Conservation (phyloP, 2,113 vertebrate genomes). For the Epinephelus moara region DNA sequence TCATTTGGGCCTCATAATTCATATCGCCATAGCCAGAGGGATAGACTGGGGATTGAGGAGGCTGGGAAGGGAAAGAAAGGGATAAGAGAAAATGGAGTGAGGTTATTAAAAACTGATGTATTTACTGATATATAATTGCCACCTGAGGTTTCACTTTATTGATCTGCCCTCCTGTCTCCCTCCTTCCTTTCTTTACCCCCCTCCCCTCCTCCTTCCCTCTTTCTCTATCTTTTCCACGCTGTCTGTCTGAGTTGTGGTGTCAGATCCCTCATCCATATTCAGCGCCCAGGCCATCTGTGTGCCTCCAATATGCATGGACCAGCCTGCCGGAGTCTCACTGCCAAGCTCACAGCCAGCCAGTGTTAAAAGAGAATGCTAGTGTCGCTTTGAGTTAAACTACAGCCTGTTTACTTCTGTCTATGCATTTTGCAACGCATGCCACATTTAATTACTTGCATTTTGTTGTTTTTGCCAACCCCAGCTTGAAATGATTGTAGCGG, state of each 20-base stretch:
- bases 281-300: constrained; percentile 76
- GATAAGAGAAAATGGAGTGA: constrained; percentile 44
- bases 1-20: constrained; percentile 68
- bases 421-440: constrained; percentile 54
- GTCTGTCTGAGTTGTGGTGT: constrained; percentile 69
- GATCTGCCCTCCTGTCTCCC: constrained; percentile 34
- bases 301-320: constrained; percentile 79
- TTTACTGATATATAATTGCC: constrained; percentile 65
- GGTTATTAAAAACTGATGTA: constrained; percentile 61
- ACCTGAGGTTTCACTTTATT: constrained; percentile 63
- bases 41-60: constrained; percentile 27
- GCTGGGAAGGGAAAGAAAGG: constrained; percentile 11
- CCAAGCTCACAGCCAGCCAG: constrained; percentile 63
- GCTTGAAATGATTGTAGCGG: neutral
- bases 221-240: constrained; percentile 25
- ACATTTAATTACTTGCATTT: constrained; percentile 48
- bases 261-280: constrained; percentile 81
- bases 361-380: constrained; percentile 55
- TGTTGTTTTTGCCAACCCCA: constrained; percentile 38
- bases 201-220: neutral
- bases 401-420: constrained; percentile 48
- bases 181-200: neutral
- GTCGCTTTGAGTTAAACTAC: constrained; percentile 61
- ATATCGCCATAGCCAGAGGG: constrained; percentile 45
- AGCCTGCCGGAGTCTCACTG: constrained; percentile 64